Conservation (phyloP, 2,888 invertebrate species). For the Ennomos fuscantarius region DNA sequence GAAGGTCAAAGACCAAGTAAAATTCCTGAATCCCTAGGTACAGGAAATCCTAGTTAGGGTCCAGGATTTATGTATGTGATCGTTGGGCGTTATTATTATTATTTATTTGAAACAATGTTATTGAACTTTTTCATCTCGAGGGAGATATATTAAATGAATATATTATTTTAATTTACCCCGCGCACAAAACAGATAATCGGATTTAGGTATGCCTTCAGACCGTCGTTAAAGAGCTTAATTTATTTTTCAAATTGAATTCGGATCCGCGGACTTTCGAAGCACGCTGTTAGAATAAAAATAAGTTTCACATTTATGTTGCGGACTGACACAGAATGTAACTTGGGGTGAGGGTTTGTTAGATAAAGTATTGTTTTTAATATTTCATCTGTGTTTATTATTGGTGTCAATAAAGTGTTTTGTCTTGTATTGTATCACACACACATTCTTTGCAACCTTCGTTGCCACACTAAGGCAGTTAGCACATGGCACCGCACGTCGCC, state of each 20-base stretch:
- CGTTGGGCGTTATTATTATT: background rate
- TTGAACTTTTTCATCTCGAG: no score
- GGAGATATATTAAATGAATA: background rate
- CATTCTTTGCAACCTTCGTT: no score
- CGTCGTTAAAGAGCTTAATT: slow-evolving; percentile 44
- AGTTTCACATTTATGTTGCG: slow-evolving; percentile 32
- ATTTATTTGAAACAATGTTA: background rate
- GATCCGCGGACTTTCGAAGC: slow-evolving; percentile 31
- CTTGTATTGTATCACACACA: no score
- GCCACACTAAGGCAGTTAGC: no score
- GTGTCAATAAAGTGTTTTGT: no score
- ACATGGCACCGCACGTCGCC: no score
- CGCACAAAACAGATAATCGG: slow-evolving; percentile 31
- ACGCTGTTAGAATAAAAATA: slow-evolving; percentile 45
- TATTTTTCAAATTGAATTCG: slow-evolving; percentile 48
- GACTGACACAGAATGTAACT: slow-evolving; percentile 12
- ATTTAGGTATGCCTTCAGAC: slow-evolving; percentile 30
- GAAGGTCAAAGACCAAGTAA: no score
- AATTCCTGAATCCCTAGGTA: no score
- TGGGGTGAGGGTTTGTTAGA: slow-evolving; percentile 7
- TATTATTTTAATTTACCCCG: slow-evolving; percentile 13
- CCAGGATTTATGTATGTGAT: no score
- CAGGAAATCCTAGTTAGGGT: no score
- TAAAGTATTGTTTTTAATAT: slow-evolving; percentile 1
- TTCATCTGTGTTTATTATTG: no score